Base-by-base conservation (phyloP, 2,888 invertebrate genomes). In the Xylophagus ater region DNA sequence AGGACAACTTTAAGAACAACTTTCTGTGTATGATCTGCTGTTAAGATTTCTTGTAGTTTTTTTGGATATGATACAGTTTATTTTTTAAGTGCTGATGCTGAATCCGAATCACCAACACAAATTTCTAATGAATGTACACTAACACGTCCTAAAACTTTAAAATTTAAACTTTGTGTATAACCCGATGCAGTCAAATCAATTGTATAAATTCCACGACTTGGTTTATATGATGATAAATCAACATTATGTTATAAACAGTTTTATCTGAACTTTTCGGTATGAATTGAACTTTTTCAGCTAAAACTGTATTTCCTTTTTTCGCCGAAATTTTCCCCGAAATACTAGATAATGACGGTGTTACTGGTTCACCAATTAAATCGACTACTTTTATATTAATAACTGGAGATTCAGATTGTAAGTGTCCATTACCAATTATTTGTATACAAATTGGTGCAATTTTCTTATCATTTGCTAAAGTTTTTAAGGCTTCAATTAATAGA, bases 1-100 rank as follows among this genome's bases (percentile, higher is more conserved):
- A 96, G 68, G 2, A 72, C 66, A 60, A 92, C 86, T 60, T 85
- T 84, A 50, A 93, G 69, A 2, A 83, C 69, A 42, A 98, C 66
- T 68, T 86, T 88, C 62, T 96, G 94, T 52, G 89, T 81, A 49
- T 81, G 78, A 66, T 97, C 96, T 5, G 88, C 89, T 51, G 84
- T 81, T 13, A 94, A 66, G 8, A 71, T 67, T 30, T 74, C 73
- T 0, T 68, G 53, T 20, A 89, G 62, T 57, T 84, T 84, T 44
- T 76, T 73, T 2, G 87, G 87, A 57, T 79, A 77, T 0, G 68
- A 61, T 4, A 94, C 70, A 46, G 82, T 83, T 44, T 67, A 76
- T 40, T 87, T 66, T 59, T 82, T 83, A 1, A 87, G 78, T 40
- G 84, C 79, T 17, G 86, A 81, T 3, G 83, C 81, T 45, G 92